Evolutionary conservation across 2,113 vertebrate species (phyloP), one percentile per base, ranked within the genome.

Genomic region (Myanophis thanlyinensis): DNA sequence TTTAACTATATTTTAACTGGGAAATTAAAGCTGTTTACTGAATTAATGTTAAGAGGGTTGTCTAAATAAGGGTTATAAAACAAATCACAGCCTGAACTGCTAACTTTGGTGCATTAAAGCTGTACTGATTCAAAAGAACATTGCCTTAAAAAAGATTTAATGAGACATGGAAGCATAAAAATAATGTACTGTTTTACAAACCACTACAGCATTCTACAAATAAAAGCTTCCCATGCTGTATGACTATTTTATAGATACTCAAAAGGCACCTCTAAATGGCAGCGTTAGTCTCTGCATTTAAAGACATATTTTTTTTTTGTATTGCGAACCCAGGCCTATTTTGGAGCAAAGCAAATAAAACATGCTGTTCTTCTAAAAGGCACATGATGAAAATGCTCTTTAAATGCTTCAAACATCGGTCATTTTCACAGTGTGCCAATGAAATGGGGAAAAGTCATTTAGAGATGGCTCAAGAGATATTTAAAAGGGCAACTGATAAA

Each of bases 91-190:
- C n/a, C 80, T 95, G 48, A 27, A 35, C 0, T 85, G 90, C 20
- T 84, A 80, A 48, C 87, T 95, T 95, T 89, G 5, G 62, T 91
- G 92, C 25, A 87, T 89, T 93, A 91, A 94, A 94, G 95, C 95
- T 23, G 92, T 95, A 96, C 88, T 96, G 90, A 96, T 95, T 96
- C 89, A 95, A 97, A 97, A 90, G 52, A 96, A 97, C 87, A 93
- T 22, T 91, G 44, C 86, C 91, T 97, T 93, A 93, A 96, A 96
- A 97, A 95, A 95, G 46, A 97, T 96, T 96, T 96, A 97, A 96
- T 96, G 94, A 40, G 25, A 92, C 90, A 12, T 95, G 85, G 95
- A 54, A 95, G 94, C 86, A 96, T 96, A 96, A 97, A 97, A 95
- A 91, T 94, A 95, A 96, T 96, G 44, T 91, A 97, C 97, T 96